Evolutionary conservation across 2,113 vertebrate species (phyloP).

Genomic region (Pseudonaja textilis): DNA sequence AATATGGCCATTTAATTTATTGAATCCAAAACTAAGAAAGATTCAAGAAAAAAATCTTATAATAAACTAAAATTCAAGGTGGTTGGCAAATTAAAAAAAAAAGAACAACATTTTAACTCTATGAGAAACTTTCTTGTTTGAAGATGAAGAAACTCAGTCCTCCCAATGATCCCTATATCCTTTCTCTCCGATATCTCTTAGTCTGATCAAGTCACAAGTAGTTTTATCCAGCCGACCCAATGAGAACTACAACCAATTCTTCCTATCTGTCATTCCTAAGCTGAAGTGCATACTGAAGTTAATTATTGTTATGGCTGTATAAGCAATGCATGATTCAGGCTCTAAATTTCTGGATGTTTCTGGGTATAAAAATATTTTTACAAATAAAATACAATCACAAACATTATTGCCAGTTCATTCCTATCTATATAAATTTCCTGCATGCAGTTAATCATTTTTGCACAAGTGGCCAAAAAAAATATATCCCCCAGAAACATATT

Average conservation of each 20-base stretch:
- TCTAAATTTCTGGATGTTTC: not conserved
- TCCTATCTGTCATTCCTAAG: not conserved
- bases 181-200: not conserved
- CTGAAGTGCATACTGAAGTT: not conserved
- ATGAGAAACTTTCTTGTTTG: not conserved
- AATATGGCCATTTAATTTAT: not conserved
- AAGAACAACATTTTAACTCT: not conserved
- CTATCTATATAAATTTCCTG: not conserved
- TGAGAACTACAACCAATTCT: not conserved
- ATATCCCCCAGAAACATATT: not conserved
- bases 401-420: not conserved
- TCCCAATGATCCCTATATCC: not conserved
- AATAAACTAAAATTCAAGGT: not conserved
- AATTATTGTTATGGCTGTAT: not conserved
- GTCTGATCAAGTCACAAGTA: not conserved
- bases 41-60: slow-evolving; percentile 1
- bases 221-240: not conserved
- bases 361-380: not conserved
- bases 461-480: not conserved
- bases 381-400: not conserved
- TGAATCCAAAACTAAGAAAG: not conserved
- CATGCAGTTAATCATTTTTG: not conserved
- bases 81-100: not conserved
- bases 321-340: not conserved
- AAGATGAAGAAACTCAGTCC: not conserved